Evolutionary conservation across 2,113 vertebrate genomes (phyloP).

Genomic region (Phylloscopus trochiloides): DNA sequence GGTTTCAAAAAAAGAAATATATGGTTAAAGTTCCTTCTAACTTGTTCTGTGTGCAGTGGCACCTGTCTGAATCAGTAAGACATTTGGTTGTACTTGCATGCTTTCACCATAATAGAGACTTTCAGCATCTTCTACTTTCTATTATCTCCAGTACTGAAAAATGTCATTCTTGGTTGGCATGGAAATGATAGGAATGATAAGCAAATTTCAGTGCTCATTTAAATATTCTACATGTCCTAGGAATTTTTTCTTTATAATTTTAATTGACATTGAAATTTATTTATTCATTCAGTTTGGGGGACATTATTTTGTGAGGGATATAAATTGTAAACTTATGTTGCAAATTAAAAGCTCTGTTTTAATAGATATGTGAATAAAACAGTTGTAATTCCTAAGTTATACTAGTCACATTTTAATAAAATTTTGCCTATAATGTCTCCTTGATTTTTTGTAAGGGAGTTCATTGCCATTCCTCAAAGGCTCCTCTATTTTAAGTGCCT

Average conservation of each 20-base stretch:
- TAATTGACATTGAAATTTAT: background rate
- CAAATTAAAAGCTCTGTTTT: background rate
- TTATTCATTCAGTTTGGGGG: background rate
- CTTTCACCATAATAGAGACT: background rate
- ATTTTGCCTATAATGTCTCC: background rate
- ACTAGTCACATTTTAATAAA: background rate
- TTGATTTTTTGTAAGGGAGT: background rate
- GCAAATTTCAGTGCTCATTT: background rate
- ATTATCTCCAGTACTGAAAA: background rate
- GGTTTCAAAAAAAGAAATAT: background rate
- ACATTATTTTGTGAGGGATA: background rate
- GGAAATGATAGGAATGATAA: background rate
- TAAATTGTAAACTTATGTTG: background rate
- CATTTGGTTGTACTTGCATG: background rate
- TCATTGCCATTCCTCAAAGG: background rate
- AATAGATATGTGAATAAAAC: background rate
- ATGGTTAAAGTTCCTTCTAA: background rate
- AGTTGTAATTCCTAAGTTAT: background rate
- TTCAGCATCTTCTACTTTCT: background rate
- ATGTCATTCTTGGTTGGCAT: background rate
- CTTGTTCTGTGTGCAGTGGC: background rate
- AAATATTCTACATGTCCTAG: background rate
- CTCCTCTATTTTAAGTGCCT: accelerated
- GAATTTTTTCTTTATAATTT: background rate
- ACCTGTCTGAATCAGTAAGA: background rate